These are phyloP conservation scores for Cerastis leucographa DNA, from an alignment of 2,888 invertebrate species.

Conservation along the genomic window DNA sequence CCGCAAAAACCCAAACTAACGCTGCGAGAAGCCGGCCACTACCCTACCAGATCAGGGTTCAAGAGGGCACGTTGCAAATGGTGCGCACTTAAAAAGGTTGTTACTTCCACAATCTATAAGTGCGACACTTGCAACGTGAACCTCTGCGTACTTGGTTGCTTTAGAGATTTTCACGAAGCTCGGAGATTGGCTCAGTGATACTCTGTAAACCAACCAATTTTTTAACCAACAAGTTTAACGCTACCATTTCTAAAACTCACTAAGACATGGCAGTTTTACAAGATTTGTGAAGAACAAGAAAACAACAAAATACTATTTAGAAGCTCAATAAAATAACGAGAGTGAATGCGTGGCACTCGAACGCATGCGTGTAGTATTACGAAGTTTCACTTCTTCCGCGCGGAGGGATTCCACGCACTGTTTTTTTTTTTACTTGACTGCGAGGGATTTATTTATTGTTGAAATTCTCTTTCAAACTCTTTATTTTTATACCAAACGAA, in stretches of 20 bases:
- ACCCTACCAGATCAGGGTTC: neutral
- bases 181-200: neutral
- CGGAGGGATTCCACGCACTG: too few relatives aligned
- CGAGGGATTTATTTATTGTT: neutral
- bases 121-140: slow-evolving; percentile 12
- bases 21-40: neutral
- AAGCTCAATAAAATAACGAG: too few relatives aligned
- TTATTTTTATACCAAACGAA: neutral
- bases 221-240: too few relatives aligned
- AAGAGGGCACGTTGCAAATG: slow-evolving; percentile 7
- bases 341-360: too few relatives aligned
- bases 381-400: too few relatives aligned
- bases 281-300: too few relatives aligned
- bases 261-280: too few relatives aligned
- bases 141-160: slow-evolving; percentile 3
- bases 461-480: neutral
- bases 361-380: too few relatives aligned
- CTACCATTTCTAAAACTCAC: too few relatives aligned
- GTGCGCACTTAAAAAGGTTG: neutral
- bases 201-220: neutral
- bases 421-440: neutral
- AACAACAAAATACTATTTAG: too few relatives aligned
- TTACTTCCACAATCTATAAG: neutral
- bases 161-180: slow-evolving; percentile 3
- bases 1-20: neutral